Evolutionary conservation across 1,140 invertebrate genomes (phyloP).

Genomic region (Oreohelix idahoensis): DNA sequence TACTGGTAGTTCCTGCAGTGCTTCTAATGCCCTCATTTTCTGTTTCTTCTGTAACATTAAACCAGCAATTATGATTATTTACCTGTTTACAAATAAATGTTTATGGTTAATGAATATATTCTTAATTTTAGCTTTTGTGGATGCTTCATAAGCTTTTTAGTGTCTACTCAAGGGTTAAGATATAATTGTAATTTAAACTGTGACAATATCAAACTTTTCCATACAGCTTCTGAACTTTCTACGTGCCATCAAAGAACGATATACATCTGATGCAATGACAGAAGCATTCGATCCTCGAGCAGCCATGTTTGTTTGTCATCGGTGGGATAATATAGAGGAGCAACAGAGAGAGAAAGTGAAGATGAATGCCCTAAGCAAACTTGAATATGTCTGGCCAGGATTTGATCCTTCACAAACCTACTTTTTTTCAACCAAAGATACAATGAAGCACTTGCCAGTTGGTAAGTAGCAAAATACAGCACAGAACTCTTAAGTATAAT

Average conservation of each 20-base stretch:
- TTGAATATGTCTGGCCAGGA: slow-evolving; percentile 56
- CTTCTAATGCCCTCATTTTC: too few relatives aligned
- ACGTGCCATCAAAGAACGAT: slow-evolving; percentile 50
- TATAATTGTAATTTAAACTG: background rate
- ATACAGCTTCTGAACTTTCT: slow-evolving; percentile 57
- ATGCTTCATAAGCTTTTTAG: too few relatives aligned
- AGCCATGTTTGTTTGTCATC: slow-evolving; percentile 65
- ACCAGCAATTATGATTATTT: too few relatives aligned
- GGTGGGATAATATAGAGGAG: slow-evolving; percentile 62
- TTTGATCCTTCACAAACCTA: slow-evolving; percentile 52
- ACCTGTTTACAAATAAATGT: too few relatives aligned
- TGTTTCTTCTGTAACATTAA: too few relatives aligned
- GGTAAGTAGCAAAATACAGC: slow-evolving; percentile 17
- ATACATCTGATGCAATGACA: slow-evolving; percentile 27
- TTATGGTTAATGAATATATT: too few relatives aligned
- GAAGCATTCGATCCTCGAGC: slow-evolving; percentile 52
- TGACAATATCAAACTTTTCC: slow-evolving; percentile 3
- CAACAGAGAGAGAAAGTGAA: slow-evolving; percentile 51
- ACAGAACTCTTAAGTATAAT: too few relatives aligned
- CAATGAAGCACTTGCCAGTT: slow-evolving; percentile 48
- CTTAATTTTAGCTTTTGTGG: too few relatives aligned
- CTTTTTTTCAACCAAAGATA: slow-evolving; percentile 57
- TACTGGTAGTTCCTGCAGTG: too few relatives aligned
- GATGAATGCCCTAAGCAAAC: slow-evolving; percentile 53
- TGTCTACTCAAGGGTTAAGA: too few relatives aligned